These are phyloP conservation scores for Zaprionus ornatus DNA, from an alignment of 1,140 invertebrate genomes.

Conservation along the genomic window DNA sequence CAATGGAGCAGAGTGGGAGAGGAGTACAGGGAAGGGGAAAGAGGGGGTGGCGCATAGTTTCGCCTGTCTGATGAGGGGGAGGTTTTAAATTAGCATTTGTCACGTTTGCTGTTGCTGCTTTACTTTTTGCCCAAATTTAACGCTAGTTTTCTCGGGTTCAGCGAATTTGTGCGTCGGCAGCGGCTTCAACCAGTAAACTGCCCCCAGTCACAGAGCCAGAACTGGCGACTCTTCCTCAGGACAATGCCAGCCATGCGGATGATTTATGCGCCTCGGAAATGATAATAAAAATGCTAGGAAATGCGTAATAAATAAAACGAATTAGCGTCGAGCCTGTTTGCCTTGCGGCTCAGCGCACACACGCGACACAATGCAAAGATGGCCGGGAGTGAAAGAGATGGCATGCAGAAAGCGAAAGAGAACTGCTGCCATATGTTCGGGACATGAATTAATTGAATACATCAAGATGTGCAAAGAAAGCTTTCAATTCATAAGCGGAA, in stretches of 20 bases:
- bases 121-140: conserved; percentile 55
- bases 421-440: neutral
- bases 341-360: conserved; percentile 60
- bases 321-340: conserved; percentile 58
- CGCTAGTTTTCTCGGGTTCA: conserved; percentile 63
- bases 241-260: conserved; percentile 47
- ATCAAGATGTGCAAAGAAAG: conserved; percentile 1
- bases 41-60: conserved; percentile 1
- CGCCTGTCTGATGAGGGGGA: conserved; percentile 44
- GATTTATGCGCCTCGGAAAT: conserved; percentile 78
- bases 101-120: conserved; percentile 62
- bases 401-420: neutral
- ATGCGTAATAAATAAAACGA: conserved; percentile 80
- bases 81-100: conserved; percentile 83
- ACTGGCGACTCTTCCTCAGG: conserved; percentile 8
- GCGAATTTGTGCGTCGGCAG: conserved; percentile 48
- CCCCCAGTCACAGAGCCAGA: conserved; percentile 10
- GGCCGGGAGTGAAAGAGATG: conserved; percentile 14
- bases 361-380: conserved; percentile 16
- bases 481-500: neutral
- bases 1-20: conserved; percentile 28
- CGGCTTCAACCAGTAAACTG: conserved; percentile 13
- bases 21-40: neutral
- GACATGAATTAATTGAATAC: neutral
- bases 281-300: conserved; percentile 80